phyloP scores from a whole-genome alignment of 2,113 vertebrate species.

The Toxotes chatareus region DNA sequence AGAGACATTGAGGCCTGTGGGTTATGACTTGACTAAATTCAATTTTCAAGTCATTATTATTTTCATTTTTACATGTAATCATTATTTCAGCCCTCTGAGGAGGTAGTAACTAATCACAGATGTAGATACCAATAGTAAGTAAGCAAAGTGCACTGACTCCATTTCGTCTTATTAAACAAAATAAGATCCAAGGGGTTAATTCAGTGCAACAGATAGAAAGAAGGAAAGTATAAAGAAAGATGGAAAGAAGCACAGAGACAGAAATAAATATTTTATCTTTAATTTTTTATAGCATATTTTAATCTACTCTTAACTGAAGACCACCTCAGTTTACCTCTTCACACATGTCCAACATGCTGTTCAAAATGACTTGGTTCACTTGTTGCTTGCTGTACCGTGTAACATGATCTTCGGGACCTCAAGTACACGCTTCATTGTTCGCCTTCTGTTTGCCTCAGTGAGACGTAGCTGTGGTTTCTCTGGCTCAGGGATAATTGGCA shows the following conservation, averaged over 20 bases:
- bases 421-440: slow-evolving; percentile 28
- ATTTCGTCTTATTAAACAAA: neutral
- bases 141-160: neutral
- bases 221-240: neutral
- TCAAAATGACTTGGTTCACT: slow-evolving; percentile 7
- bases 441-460: slow-evolving; percentile 17
- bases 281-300: neutral
- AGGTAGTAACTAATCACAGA: neutral
- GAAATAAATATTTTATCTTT: neutral
- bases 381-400: slow-evolving; percentile 4
- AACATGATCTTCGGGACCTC: slow-evolving; percentile 30
- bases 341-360: neutral
- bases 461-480: slow-evolving; percentile 32
- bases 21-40: no score
- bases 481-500: slow-evolving; percentile 31
- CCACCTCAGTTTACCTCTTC: neutral
- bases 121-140: neutral
- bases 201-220: neutral
- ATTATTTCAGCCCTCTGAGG: neutral
- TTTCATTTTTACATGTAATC: neutral
- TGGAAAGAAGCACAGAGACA: neutral
- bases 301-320: neutral
- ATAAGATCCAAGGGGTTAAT: neutral
- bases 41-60: neutral
- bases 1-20: neutral